phyloP scores from a whole-genome alignment of 2,113 vertebrate genomes.

The Peromyscus californicus region DNA sequence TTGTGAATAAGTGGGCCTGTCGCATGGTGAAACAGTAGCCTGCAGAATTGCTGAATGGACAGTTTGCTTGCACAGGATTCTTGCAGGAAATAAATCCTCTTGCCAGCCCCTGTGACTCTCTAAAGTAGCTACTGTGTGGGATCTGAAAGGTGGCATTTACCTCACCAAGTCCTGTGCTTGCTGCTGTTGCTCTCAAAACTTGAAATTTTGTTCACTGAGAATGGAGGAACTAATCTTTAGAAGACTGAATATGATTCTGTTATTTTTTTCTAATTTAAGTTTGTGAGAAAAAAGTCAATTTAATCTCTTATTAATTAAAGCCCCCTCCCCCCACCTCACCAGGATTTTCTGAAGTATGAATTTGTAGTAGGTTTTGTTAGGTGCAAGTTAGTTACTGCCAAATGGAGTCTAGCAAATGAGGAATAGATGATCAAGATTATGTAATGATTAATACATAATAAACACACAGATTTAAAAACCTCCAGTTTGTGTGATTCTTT shows the following conservation, averaged over 20 bases:
- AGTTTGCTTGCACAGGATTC: constrained; percentile 85
- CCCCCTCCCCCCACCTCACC: too few relatives aligned
- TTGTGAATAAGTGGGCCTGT: constrained; percentile 90
- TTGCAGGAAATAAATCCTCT: constrained; percentile 83
- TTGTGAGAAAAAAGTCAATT: background rate
- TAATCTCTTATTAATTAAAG: background rate
- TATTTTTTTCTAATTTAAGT: background rate
- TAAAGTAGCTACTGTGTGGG: constrained; percentile 79
- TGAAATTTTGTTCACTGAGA: background rate
- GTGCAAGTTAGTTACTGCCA: constrained; percentile 5
- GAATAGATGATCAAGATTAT: constrained; percentile 13
- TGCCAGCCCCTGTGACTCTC: constrained; percentile 82
- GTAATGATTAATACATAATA: background rate
- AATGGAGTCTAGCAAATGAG: background rate
- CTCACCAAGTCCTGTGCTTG: constrained; percentile 61
- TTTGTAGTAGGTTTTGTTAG: background rate
- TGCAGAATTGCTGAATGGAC: constrained; percentile 87
- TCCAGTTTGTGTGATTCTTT: background rate
- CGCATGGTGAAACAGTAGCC: constrained; percentile 86
- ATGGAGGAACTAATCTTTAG: constrained; percentile 12
- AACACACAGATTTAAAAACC: background rate
- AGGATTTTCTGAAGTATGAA: constrained; percentile 6
- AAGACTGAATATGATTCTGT: background rate
- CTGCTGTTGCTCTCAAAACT: background rate
- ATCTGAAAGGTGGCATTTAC: constrained; percentile 83